Evolutionary conservation across 2,888 invertebrate genomes (phyloP).

Genomic region (Dinocampus coccinellae): DNA sequence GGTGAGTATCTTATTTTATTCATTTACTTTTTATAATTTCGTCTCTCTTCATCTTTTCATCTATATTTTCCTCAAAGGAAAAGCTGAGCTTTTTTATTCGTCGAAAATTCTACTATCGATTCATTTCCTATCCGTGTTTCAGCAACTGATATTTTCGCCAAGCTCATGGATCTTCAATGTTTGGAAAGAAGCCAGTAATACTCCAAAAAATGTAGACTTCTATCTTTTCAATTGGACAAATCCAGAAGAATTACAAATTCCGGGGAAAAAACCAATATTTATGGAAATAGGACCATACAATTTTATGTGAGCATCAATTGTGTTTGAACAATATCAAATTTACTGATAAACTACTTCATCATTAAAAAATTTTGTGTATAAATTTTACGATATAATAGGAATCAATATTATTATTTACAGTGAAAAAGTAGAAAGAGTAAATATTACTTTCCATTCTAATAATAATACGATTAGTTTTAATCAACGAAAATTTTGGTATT

Average conservation of each 20-base stretch:
- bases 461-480: constrained; percentile 82
- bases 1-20: no score
- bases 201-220: constrained; percentile 77
- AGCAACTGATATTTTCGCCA: no score
- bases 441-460: constrained; percentile 79
- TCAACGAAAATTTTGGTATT: constrained; percentile 78
- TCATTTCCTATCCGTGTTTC: no score
- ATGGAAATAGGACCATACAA: constrained; percentile 68
- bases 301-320: constrained; percentile 69
- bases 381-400: no score
- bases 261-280: constrained; percentile 74
- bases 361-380: constrained; percentile 24
- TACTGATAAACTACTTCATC: no score
- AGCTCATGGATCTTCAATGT: constrained; percentile 75
- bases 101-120: no score
- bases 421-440: constrained; percentile 79
- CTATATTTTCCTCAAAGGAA: no score
- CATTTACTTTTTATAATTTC: no score
- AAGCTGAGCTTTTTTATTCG: no score
- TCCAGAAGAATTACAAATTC: constrained; percentile 73
- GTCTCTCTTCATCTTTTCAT: no score
- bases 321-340: no score
- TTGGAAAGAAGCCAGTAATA: constrained; percentile 77
- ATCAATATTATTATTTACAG: constrained; percentile 66
- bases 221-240: constrained; percentile 88